phyloP scores from a whole-genome alignment of 2,888 invertebrate species.

The Dinocampus coccinellae region DNA sequence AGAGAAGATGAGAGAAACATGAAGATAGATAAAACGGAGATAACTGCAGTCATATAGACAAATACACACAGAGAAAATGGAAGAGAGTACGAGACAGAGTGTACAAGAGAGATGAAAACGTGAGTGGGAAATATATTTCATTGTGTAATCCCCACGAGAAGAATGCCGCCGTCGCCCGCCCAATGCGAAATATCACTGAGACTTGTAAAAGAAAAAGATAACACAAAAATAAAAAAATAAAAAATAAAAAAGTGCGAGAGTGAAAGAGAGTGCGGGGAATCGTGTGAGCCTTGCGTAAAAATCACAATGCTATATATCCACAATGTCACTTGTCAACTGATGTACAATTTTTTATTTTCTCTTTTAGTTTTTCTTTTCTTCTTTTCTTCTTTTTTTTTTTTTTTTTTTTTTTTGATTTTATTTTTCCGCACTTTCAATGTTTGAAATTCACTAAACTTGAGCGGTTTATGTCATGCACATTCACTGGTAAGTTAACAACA shows the following conservation, averaged over 20 bases:
- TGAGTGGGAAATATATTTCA: slow-evolving; percentile 64
- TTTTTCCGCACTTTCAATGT: neutral
- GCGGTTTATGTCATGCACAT: neutral
- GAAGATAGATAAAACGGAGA: slow-evolving; percentile 19
- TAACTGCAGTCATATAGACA: neutral
- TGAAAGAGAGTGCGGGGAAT: neutral
- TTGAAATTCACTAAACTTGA: neutral
- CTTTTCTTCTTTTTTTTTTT: neutral
- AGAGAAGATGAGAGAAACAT: slow-evolving; percentile 28
- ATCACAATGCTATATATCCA: slow-evolving; percentile 22
- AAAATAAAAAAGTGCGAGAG: neutral
- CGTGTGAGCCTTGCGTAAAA: slow-evolving; percentile 30
- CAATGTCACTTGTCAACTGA: neutral
- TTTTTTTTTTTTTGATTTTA: neutral
- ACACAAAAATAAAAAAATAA: slow-evolving; percentile 10
- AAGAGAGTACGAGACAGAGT: slow-evolving; percentile 14
- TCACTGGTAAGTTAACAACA: neutral
- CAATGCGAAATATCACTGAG: slow-evolving; percentile 18
- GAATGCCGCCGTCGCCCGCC: slow-evolving; percentile 47
- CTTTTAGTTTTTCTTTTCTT: neutral
- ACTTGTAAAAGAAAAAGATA: neutral
- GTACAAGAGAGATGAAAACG: slow-evolving; percentile 21
- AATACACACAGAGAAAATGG: slow-evolving; percentile 18
- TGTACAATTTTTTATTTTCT: neutral
- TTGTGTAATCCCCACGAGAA: slow-evolving; percentile 64